Evolutionary conservation across 2,888 invertebrate species (phyloP).

Genomic region (Cryptops parisi): DNA sequence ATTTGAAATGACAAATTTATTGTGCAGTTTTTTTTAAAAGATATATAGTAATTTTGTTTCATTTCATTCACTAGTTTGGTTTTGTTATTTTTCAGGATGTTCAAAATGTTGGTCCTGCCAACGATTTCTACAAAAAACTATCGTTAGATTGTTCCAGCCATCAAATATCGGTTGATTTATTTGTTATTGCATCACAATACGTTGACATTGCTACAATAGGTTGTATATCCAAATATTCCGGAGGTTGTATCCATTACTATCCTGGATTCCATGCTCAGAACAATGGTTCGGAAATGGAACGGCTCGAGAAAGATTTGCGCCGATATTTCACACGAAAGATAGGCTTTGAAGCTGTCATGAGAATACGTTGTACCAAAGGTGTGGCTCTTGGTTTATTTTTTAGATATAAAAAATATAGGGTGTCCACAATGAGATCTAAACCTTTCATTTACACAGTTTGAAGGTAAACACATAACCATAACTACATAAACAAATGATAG

Average conservation of each 20-base stretch:
- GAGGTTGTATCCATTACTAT: slow-evolving; percentile 81
- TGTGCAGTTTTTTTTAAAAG: too few species aligned
- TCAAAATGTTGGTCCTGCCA: slow-evolving; percentile 79
- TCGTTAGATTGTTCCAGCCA: slow-evolving; percentile 94
- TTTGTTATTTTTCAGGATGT: slow-evolving; percentile 40
- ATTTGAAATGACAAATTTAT: too few species aligned
- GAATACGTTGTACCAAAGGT: slow-evolving; percentile 81
- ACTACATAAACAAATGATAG: too few species aligned
- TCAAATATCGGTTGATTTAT: slow-evolving; percentile 90
- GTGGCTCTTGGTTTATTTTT: slow-evolving; percentile 5
- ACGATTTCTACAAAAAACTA: slow-evolving; percentile 92
- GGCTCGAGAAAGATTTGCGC: slow-evolving; percentile 58
- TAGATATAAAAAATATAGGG: not conserved
- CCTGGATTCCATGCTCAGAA: slow-evolving; percentile 61
- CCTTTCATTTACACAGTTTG: too few species aligned
- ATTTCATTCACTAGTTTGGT: not conserved
- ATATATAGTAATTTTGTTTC: too few species aligned
- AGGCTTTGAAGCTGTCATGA: slow-evolving; percentile 97
- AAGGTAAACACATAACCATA: too few species aligned
- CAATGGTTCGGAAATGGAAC: slow-evolving; percentile 53
- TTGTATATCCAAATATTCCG: slow-evolving; percentile 89
- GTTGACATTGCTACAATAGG: slow-evolving; percentile 72
- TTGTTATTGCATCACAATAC: slow-evolving; percentile 83
- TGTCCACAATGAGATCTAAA: too few species aligned
- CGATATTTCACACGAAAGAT: slow-evolving; percentile 92